Evolutionary conservation across 2,888 invertebrate genomes (phyloP), one percentile per base, ranked within the genome.

Genomic region (Torymus tubicola): DNA sequence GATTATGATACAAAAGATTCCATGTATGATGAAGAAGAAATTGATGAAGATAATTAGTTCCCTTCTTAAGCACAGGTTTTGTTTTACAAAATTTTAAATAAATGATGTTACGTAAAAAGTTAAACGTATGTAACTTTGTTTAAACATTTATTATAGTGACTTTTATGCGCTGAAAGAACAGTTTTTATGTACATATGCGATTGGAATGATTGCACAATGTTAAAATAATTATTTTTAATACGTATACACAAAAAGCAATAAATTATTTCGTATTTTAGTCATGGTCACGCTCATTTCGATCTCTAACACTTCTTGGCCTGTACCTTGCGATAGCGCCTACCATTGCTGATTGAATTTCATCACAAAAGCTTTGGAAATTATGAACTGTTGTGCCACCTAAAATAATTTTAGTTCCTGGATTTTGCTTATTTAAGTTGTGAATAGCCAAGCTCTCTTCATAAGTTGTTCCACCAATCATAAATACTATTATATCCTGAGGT

Each of bases 401-500:
- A 77, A 98, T 93, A 18, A 98, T 94, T 85, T 95, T 94, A 55
- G 95, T 94, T 2, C 94, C 94, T 0, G 95, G 94, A 89, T 96
- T 95, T 69, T 93, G 94, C 86, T 93, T 93, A 89, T 97, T 97
- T 76, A 99, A 85, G 84, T 92, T 95, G 90, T 98, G 95, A 1
- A 99, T 96, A 55, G 95, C 94, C 21, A 96, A 91, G 0, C 98
- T 95, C 91, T 99, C 99, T 90, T 99, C 99, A 90, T 98, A 99
- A 0, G 99, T 99, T 60, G 96, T 94, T 14, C 99, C 99, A 2
- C 99, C 99, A 78, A 99, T 94, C 65, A 99, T 95, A 89, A 99
- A 99, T 24, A 99, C 95, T 70, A 99, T 95, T n/a, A 99, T 93
- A 89, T 99, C 98, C 88, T 97, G 96, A 0, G 96, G 96, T 82